Evolutionary conservation across 2,888 invertebrate species (phyloP).

Genomic region (Drosophila neonasuta): DNA sequence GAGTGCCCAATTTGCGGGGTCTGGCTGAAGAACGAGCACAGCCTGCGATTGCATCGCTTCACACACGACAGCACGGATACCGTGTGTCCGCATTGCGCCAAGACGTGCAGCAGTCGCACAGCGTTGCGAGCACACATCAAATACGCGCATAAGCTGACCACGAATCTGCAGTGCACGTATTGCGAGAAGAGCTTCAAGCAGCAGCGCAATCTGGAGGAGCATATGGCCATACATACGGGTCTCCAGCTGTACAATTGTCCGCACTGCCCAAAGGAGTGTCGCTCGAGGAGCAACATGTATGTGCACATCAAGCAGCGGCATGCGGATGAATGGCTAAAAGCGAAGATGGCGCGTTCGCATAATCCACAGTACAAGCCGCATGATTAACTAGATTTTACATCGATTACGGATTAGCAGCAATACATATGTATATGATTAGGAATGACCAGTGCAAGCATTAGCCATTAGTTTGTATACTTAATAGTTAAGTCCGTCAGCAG

Average conservation of each 20-base stretch:
- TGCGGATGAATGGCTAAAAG: slow-evolving; percentile 75
- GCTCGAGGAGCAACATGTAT: slow-evolving; percentile 79
- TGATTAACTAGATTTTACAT: slow-evolving; percentile 1
- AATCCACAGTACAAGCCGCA: slow-evolving; percentile 62
- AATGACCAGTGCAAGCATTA: not conserved
- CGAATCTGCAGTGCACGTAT: slow-evolving; percentile 71
- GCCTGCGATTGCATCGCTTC: slow-evolving; percentile 65
- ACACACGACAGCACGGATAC: slow-evolving; percentile 68
- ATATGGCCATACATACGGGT: slow-evolving; percentile 79
- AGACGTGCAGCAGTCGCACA: slow-evolving; percentile 71
- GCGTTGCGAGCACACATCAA: slow-evolving; percentile 74
- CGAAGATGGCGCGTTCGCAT: slow-evolving; percentile 74
- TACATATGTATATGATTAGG: too few relatives aligned
- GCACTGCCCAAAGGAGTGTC: slow-evolving; percentile 78
- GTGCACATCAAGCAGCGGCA: slow-evolving; percentile 79
- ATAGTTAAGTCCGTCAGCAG: too few relatives aligned
- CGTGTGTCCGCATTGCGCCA: slow-evolving; percentile 63
- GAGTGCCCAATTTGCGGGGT: slow-evolving; percentile 72
- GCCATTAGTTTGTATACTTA: too few relatives aligned
- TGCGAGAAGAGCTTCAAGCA: slow-evolving; percentile 78
- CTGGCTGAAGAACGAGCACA: slow-evolving; percentile 78
- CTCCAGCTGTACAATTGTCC: slow-evolving; percentile 77
- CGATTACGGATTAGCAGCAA: too few relatives aligned
- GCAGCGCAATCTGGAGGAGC: slow-evolving; percentile 76
- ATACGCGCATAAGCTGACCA: slow-evolving; percentile 74